phyloP scores from a whole-genome alignment of 1,140 invertebrate genomes.

The Mercenaria mercenaria region DNA sequence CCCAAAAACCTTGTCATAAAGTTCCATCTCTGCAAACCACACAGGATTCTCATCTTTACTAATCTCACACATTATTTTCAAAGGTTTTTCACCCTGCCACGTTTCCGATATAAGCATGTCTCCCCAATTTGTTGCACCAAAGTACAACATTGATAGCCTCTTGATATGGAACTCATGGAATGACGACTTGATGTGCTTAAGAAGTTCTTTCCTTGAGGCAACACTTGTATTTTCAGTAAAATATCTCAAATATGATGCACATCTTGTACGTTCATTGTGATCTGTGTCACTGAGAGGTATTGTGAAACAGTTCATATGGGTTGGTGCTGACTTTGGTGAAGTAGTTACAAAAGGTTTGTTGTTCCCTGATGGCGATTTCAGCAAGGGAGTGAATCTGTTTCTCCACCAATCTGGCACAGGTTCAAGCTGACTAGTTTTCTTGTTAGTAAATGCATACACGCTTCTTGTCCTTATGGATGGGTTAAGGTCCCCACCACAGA shows the following conservation, averaged over 20 bases:
- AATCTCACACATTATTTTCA: slow-evolving; percentile 72
- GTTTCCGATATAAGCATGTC: slow-evolving; percentile 72
- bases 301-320: slow-evolving; percentile 67
- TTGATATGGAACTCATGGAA: slow-evolving; percentile 78
- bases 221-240: slow-evolving; percentile 77
- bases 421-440: slow-evolving; percentile 50
- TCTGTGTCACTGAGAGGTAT: slow-evolving; percentile 76
- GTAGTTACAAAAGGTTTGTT: slow-evolving; percentile 44
- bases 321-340: slow-evolving; percentile 36
- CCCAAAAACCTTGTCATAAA: slow-evolving; percentile 74
- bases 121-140: slow-evolving; percentile 74
- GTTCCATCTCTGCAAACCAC: slow-evolving; percentile 75
- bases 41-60: slow-evolving; percentile 55
- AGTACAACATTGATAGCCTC: slow-evolving; percentile 73
- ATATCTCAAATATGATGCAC: slow-evolving; percentile 76
- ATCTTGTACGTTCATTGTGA: slow-evolving; percentile 71
- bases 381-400: slow-evolving; percentile 56
- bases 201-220: slow-evolving; percentile 71
- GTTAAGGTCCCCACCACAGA: slow-evolving; percentile 73
- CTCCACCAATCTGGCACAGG: slow-evolving; percentile 76
- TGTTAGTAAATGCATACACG: slow-evolving; percentile 71
- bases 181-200: slow-evolving; percentile 68
- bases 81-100: slow-evolving; percentile 72
- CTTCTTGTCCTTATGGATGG: slow-evolving; percentile 71
- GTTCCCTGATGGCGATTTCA: background rate